Percentiles rank a stretch among this genome's conserved stretches.
Conservation (phyloP, 2,113 vertebrate species). For the Lanius ludovicianus region DNA sequence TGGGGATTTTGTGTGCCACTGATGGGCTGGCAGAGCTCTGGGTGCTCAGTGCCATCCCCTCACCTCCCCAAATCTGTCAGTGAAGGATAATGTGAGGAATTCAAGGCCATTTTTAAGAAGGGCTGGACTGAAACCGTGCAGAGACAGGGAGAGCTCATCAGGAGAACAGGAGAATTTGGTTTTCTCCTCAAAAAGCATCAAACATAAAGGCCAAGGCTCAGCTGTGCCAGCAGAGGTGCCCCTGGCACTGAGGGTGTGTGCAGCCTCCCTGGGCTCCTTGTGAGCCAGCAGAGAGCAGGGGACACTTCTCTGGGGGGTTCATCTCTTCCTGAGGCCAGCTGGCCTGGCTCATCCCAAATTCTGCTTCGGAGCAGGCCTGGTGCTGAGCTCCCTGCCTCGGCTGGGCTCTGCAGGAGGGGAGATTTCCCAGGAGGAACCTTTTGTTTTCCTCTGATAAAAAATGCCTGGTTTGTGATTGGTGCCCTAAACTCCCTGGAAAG, state of each 20-base stretch:
- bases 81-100: background rate
- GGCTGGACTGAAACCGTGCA: no score
- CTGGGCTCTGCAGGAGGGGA: background rate
- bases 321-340: background rate
- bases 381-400: background rate
- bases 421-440: background rate
- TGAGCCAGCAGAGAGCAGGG: background rate
- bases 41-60: background rate
- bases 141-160: background rate
- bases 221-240: no score
- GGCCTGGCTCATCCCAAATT: background rate
- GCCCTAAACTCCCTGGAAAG: background rate
- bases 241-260: background rate
- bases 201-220: background rate
- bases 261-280: background rate
- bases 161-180: background rate
- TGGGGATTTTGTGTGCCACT: background rate
- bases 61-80: background rate
- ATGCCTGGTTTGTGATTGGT: no score
- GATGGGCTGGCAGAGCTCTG: background rate
- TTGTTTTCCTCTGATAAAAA: background rate
- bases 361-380: background rate
- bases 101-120: background rate
- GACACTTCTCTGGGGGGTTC: rapidly evolving
- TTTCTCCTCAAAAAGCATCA: background rate